These are phyloP conservation scores for Tichodroma muraria DNA, from an alignment of 2,113 vertebrate species.

Conservation along the genomic window DNA sequence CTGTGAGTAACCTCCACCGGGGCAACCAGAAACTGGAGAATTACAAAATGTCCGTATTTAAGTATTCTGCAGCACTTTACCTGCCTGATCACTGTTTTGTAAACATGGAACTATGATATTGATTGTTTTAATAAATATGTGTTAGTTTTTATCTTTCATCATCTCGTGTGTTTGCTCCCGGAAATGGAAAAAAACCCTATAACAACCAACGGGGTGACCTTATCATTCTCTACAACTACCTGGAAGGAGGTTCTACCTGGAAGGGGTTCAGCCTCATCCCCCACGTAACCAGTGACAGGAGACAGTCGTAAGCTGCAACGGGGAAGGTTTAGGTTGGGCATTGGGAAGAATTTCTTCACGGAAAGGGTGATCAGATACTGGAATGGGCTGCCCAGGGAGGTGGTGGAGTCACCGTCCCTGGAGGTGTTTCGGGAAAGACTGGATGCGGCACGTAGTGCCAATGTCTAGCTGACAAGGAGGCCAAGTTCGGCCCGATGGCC, in stretches of 20 bases:
- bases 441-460: too few species aligned
- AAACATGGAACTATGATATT: constrained; percentile 46
- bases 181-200: background rate
- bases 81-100: constrained; percentile 56
- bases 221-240: rapidly evolving
- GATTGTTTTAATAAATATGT: constrained; percentile 58
- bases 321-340: too few species aligned
- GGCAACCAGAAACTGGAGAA: constrained; percentile 52
- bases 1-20: background rate
- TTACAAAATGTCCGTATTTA: constrained; percentile 48
- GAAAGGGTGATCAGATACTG: too few species aligned
- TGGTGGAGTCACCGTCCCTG: background rate
- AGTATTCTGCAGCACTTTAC: constrained; percentile 61
- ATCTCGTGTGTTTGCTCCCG: background rate
- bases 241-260: too few species aligned
- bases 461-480: too few species aligned
- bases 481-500: background rate
- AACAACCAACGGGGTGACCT: too few species aligned
- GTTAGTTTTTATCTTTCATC: constrained; percentile 55
- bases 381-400: background rate
- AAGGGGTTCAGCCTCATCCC: background rate
- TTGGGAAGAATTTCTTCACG: background rate
- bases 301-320: background rate
- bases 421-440: too few species aligned
- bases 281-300: rapidly evolving